phyloP scores from a whole-genome alignment of 2,888 invertebrate species.

The Dusona sp. region DNA sequence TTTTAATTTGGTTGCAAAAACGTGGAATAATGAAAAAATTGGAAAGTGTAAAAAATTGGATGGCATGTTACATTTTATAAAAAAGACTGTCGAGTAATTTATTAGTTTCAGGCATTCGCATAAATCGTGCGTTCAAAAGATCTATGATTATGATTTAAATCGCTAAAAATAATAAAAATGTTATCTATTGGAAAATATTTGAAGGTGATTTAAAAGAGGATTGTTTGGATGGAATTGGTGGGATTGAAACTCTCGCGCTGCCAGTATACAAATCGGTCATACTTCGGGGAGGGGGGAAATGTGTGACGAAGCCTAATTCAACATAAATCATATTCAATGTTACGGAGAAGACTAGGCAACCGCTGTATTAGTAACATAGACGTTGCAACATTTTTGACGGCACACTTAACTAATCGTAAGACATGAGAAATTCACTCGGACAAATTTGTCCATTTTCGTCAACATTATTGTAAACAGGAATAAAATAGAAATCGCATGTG shows the following conservation, averaged over 20 bases:
- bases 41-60: background rate
- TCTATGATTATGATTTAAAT: slow-evolving; percentile 42
- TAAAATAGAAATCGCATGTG: slow-evolving; percentile 62
- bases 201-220: background rate
- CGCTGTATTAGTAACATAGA: slow-evolving; percentile 17
- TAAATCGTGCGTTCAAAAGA: slow-evolving; percentile 43
- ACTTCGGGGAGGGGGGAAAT: background rate
- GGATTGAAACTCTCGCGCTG: slow-evolving; percentile 9
- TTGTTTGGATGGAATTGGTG: slow-evolving; percentile 5
- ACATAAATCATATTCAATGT: slow-evolving; percentile 54
- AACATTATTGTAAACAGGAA: slow-evolving; percentile 56
- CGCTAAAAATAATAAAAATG: slow-evolving; percentile 43
- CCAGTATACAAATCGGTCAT: slow-evolving; percentile 49
- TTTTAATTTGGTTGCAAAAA: background rate
- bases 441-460: slow-evolving; percentile 31
- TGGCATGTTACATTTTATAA: slow-evolving; percentile 5
- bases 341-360: slow-evolving; percentile 57
- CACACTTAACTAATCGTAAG: slow-evolving; percentile 19
- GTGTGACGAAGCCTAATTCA: slow-evolving; percentile 38
- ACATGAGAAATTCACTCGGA: slow-evolving; percentile 45
- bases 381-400: slow-evolving; percentile 34
- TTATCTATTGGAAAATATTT: slow-evolving; percentile 48
- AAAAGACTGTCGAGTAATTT: slow-evolving; percentile 63
- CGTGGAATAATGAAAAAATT: background rate
- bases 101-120: slow-evolving; percentile 60